These are phyloP conservation scores for Lucifuga dentata DNA, from an alignment of 2,113 vertebrate genomes.

Conservation along the genomic window DNA sequence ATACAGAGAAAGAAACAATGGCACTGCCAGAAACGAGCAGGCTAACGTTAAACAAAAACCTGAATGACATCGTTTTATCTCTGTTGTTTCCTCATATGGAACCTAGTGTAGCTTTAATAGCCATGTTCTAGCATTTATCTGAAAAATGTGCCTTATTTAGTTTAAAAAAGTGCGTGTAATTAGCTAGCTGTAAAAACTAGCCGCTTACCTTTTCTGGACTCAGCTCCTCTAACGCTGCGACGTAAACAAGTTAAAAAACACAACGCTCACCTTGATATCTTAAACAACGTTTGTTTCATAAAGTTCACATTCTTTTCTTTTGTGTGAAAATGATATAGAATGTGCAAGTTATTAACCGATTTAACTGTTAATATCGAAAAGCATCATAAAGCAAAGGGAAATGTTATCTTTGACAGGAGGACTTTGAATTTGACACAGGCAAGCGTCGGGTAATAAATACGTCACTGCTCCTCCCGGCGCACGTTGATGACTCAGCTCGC, in stretches of 20 bases:
- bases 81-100: no score
- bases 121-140: no score
- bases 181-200: neutral
- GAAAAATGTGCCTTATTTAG: no score
- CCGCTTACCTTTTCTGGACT: conserved; percentile 46
- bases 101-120: no score
- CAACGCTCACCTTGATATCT: neutral
- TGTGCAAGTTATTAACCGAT: neutral
- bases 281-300: neutral
- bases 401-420: conserved; percentile 4
- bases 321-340: accelerated
- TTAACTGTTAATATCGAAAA: neutral
- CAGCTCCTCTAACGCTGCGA: conserved; percentile 21
- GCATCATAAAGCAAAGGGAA: neutral
- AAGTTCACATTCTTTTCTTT: neutral
- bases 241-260: conserved; percentile 56
- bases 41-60: no score
- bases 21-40: no score
- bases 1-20: no score
- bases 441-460: conserved; percentile 42
- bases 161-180: no score
- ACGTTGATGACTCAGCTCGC: neutral
- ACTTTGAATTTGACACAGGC: conserved; percentile 77
- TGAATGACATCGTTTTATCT: no score
- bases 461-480: conserved; percentile 25